phyloP scores from a whole-genome alignment of 2,113 vertebrate species.

The Antidorcas marsupialis region DNA sequence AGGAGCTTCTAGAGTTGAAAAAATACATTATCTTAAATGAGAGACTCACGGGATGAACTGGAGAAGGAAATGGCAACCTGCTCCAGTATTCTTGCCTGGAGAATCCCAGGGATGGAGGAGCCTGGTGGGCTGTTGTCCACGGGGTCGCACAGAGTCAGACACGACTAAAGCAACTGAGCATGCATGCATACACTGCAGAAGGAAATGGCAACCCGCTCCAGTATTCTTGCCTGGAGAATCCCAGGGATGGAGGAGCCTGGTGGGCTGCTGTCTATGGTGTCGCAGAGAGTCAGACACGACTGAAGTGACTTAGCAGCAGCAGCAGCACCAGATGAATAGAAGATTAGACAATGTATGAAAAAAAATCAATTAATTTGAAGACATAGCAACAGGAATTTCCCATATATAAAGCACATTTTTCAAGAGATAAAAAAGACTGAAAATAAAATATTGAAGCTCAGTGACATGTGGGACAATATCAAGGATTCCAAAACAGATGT shows the following conservation, averaged over 20 bases:
- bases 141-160: too few species aligned
- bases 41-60: not conserved
- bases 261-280: not conserved
- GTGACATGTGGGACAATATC: not conserved
- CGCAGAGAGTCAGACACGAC: fast-evolving
- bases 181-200: too few species aligned
- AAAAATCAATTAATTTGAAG: not conserved
- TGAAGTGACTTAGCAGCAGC: not conserved
- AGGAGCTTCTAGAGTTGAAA: not conserved
- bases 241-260: not conserved
- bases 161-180: too few species aligned
- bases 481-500: not conserved
- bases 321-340: not conserved
- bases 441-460: not conserved
- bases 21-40: not conserved
- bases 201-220: not conserved
- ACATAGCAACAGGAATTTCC: not conserved
- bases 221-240: not conserved
- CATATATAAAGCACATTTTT: not conserved
- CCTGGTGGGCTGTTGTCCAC: too few species aligned
- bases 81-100: too few species aligned
- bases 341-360: not conserved
- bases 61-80: not conserved
- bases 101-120: too few species aligned
- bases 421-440: not conserved